Evolutionary conservation across 2,113 vertebrate genomes (phyloP).

Genomic region (Ramphastos sulfuratus): DNA sequence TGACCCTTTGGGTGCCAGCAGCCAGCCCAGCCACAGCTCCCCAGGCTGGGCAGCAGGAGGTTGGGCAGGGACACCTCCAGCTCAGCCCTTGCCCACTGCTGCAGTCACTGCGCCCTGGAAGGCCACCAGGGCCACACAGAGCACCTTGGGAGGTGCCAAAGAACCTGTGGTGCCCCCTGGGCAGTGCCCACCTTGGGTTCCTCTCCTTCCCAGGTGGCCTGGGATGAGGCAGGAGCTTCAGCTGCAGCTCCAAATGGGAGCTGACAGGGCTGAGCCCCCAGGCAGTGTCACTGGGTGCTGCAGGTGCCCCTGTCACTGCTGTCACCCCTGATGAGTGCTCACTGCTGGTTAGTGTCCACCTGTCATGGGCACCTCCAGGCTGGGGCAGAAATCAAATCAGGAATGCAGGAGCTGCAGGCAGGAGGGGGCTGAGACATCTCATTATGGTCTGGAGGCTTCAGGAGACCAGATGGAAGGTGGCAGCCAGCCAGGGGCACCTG

Average conservation of each 20-base stretch:
- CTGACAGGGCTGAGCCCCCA: background rate
- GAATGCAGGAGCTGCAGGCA: background rate
- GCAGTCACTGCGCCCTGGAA: too few relatives aligned
- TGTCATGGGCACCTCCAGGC: background rate
- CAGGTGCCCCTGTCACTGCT: accelerated
- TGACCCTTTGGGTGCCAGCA: too few relatives aligned
- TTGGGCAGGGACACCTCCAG: too few relatives aligned
- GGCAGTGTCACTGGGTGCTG: background rate
- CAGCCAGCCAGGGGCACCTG: too few relatives aligned
- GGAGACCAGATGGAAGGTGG: too few relatives aligned
- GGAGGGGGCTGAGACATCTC: background rate
- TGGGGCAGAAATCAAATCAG: background rate
- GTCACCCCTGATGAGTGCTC: background rate
- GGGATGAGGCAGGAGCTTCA: background rate
- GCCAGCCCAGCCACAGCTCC: too few relatives aligned
- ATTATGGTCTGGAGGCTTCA: background rate
- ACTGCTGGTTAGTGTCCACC: background rate
- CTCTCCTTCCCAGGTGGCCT: background rate
- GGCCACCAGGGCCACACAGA: too few relatives aligned
- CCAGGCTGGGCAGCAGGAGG: too few relatives aligned
- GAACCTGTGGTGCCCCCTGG: background rate
- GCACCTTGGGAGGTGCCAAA: background rate
- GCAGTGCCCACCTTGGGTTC: background rate
- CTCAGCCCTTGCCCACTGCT: too few relatives aligned
- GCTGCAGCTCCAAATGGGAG: background rate